These are phyloP conservation scores for Nesometra sesokonis DNA, from an alignment of 35 echinoderm and acorn worm genomes.

Conservation along the genomic window DNA sequence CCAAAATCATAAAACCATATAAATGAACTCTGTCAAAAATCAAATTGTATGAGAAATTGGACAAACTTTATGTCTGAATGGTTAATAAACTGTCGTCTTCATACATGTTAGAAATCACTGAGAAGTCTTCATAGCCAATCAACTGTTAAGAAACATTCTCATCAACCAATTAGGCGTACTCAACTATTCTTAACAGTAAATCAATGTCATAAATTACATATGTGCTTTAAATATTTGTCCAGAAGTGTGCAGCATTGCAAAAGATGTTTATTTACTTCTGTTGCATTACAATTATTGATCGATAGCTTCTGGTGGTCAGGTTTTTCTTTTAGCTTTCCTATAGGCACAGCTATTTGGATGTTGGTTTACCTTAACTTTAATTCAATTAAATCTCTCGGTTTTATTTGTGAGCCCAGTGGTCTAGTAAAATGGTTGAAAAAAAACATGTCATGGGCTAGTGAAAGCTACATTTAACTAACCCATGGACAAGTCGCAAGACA, in stretches of 20 bases:
- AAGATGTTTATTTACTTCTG: background rate
- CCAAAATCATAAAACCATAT: too few relatives aligned
- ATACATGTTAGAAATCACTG: background rate
- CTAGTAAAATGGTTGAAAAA: too few relatives aligned
- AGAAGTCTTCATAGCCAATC: background rate
- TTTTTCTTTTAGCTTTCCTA: background rate
- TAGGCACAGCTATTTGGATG: background rate
- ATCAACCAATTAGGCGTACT: background rate
- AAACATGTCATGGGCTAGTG: too few relatives aligned
- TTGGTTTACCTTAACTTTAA: background rate
- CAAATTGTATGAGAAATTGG: too few relatives aligned
- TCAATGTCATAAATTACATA: background rate
- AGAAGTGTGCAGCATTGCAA: background rate
- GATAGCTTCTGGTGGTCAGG: background rate
- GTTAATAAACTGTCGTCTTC: background rate
- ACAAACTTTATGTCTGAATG: too few relatives aligned
- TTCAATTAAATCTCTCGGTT: background rate
- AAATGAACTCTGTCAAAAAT: too few relatives aligned
- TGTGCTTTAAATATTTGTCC: background rate
- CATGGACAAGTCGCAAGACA: too few relatives aligned
- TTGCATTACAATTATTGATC: background rate
- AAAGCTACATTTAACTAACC: too few relatives aligned
- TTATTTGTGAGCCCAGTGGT: background rate
- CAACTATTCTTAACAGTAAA: background rate
- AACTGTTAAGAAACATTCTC: background rate